These are phyloP conservation scores for Gastracanthus pulcherrimus DNA, from an alignment of 2,888 invertebrate genomes.

Conservation along the genomic window DNA sequence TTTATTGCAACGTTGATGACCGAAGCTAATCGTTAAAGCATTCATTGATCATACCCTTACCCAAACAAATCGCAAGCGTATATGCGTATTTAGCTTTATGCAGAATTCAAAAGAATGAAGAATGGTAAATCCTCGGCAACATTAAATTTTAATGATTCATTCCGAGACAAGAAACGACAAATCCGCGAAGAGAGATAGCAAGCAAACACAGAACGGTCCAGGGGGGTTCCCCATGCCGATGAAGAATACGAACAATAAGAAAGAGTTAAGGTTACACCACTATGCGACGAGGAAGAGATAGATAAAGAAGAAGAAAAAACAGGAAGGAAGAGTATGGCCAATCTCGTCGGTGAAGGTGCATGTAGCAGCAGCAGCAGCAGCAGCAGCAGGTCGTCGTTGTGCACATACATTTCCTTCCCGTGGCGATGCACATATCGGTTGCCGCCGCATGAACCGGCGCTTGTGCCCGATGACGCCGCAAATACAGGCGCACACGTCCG, in stretches of 20 bases:
- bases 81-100: too few relatives aligned
- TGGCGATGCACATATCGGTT: constrained; percentile 6
- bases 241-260: constrained; percentile 22
- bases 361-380: not conserved
- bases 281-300: not conserved
- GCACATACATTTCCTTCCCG: constrained; percentile 13
- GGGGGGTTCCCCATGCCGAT: not conserved
- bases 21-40: too few relatives aligned
- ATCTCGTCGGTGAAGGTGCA: not conserved
- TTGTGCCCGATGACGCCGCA: constrained; percentile 5
- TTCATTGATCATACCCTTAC: too few relatives aligned
- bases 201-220: not conserved
- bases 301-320: constrained; percentile 1
- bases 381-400: not conserved
- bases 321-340: not conserved
- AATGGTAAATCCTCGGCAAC: not conserved
- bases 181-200: constrained; percentile 23
- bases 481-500: not conserved
- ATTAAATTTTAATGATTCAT: constrained; percentile 27
- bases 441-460: not conserved
- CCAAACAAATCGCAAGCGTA: too few relatives aligned
- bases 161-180: constrained; percentile 23
- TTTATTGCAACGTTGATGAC: too few relatives aligned
- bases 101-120: not conserved
- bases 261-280: not conserved